Evolutionary conservation across 1,140 invertebrate genomes (phyloP).

Genomic region (Cyphomyrmex costatus): DNA sequence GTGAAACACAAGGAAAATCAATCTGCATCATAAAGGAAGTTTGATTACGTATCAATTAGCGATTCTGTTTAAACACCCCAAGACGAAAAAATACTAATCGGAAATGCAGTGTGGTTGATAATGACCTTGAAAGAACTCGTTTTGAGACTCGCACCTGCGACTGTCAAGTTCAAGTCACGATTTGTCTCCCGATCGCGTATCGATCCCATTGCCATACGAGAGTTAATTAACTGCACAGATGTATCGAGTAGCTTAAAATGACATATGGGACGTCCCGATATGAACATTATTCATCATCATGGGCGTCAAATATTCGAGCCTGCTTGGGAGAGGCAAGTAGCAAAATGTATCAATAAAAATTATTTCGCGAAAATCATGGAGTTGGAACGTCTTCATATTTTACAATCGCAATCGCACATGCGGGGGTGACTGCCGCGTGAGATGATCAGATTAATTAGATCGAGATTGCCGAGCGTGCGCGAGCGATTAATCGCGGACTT

Average conservation of each 20-base stretch:
- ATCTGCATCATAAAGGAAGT: background rate
- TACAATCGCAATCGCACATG: background rate
- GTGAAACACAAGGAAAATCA: background rate
- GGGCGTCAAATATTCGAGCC: background rate
- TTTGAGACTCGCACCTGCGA: slow-evolving; percentile 51
- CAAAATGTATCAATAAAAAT: background rate
- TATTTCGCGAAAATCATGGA: background rate
- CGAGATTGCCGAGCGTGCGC: slow-evolving; percentile 20
- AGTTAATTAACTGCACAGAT: slow-evolving; percentile 54
- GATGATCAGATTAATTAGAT: background rate
- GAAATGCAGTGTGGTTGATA: slow-evolving; percentile 18
- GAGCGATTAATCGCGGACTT: slow-evolving; percentile 38
- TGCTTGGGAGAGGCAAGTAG: background rate
- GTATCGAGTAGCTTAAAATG: slow-evolving; percentile 43
- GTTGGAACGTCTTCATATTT: background rate
- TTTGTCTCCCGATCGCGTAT: slow-evolving; percentile 49
- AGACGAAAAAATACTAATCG: slow-evolving; percentile 33
- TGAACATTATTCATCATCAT: slow-evolving; percentile 1
- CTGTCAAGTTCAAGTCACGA: slow-evolving; percentile 54
- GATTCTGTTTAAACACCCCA: background rate
- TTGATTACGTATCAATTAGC: background rate
- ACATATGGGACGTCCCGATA: slow-evolving; percentile 11
- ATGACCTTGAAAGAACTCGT: slow-evolving; percentile 51
- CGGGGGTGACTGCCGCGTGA: background rate
- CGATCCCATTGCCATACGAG: slow-evolving; percentile 39